Evolutionary conservation across 1,140 invertebrate species (phyloP).

Genomic region (Drosophila murphyi): DNA sequence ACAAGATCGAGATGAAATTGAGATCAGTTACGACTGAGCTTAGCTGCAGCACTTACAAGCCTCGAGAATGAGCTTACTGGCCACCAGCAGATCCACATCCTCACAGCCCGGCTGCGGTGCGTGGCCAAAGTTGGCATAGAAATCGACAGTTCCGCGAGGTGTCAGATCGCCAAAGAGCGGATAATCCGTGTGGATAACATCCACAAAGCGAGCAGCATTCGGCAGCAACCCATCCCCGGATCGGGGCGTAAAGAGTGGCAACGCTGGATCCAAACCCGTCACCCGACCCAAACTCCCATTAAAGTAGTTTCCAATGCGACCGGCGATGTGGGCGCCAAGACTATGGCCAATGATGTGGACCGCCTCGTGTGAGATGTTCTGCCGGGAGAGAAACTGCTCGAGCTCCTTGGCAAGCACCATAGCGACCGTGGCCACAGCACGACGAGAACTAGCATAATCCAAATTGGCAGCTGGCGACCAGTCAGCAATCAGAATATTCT

Average conservation of each 20-base stretch:
- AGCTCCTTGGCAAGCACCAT: slow-evolving; percentile 52
- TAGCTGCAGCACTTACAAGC: slow-evolving; percentile 55
- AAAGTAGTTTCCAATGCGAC: slow-evolving; percentile 86
- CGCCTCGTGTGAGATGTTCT: slow-evolving; percentile 69
- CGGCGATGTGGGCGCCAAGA: slow-evolving; percentile 87
- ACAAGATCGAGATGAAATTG: neutral
- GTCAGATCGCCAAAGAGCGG: slow-evolving; percentile 86
- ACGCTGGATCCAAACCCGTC: slow-evolving; percentile 87
- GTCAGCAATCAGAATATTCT: slow-evolving; percentile 70
- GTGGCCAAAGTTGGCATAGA: slow-evolving; percentile 88
- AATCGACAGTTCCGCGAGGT: slow-evolving; percentile 86
- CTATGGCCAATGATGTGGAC: slow-evolving; percentile 87
- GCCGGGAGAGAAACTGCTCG: slow-evolving; percentile 54
- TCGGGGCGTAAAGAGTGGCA: slow-evolving; percentile 86
- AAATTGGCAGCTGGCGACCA: slow-evolving; percentile 70
- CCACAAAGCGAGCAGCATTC: slow-evolving; percentile 86
- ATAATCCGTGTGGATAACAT: slow-evolving; percentile 86
- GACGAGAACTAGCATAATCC: slow-evolving; percentile 66
- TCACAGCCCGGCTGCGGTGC: slow-evolving; percentile 88
- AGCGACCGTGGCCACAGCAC: slow-evolving; percentile 52
- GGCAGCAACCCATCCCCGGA: slow-evolving; percentile 84
- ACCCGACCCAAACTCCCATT: slow-evolving; percentile 85
- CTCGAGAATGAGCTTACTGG: slow-evolving; percentile 75
- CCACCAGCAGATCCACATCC: slow-evolving; percentile 67
- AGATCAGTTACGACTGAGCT: neutral